phyloP scores from a whole-genome alignment of 2,113 vertebrate species.

The Grallaria varia region DNA sequence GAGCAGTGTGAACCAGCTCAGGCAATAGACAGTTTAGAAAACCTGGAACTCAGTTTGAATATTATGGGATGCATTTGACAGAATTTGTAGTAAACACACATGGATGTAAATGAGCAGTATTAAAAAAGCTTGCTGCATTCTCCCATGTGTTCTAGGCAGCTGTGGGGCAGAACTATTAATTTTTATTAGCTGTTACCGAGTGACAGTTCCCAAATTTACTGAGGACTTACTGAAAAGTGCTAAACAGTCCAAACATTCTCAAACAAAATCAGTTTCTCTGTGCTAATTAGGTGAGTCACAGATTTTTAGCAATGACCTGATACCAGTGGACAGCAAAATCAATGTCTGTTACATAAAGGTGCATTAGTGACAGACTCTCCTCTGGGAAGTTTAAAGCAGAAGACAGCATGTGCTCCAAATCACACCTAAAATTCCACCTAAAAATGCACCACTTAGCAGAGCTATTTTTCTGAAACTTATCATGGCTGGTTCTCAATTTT shows the following conservation, averaged over 20 bases:
- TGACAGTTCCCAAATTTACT: not conserved
- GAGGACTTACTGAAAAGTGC: not conserved
- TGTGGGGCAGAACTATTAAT: not conserved
- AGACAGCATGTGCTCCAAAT: not conserved
- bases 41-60: not conserved
- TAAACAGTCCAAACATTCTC: not conserved
- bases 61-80: not conserved
- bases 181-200: not conserved
- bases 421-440: not conserved
- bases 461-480: not conserved
- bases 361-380: not conserved
- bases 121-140: not conserved
- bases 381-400: not conserved
- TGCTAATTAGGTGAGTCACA: not conserved
- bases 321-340: not conserved
- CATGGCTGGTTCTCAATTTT: not conserved
- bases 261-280: not conserved
- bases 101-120: not conserved
- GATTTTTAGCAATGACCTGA: not conserved
- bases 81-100: not conserved
- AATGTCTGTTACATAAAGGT: not conserved
- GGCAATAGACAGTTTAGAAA: not conserved
- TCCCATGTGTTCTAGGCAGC: not conserved
- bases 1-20: not conserved
- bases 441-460: not conserved